Evolutionary conservation across 2,888 invertebrate species (phyloP).

Genomic region (Margaritifera margaritifera): DNA sequence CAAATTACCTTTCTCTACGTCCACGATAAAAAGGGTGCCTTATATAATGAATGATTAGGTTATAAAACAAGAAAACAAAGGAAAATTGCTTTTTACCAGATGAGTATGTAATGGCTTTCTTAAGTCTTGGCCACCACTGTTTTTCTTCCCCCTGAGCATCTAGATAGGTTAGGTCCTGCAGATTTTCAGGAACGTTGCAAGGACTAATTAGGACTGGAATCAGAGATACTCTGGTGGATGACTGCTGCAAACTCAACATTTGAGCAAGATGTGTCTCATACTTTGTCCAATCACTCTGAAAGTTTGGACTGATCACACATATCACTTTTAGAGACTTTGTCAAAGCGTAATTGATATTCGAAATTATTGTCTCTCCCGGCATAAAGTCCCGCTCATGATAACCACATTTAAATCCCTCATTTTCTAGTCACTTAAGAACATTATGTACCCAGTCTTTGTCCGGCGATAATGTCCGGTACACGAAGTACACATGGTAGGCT

Average conservation of each 20-base stretch:
- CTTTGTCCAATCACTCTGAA: conserved; percentile 15
- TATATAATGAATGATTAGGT: too few species aligned
- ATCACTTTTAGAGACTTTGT: conserved; percentile 12
- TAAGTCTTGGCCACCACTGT: conserved; percentile 8
- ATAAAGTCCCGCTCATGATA: conserved; percentile 22
- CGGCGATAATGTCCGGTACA: conserved; percentile 7
- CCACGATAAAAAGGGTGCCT: too few species aligned
- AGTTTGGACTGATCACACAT: conserved; percentile 10
- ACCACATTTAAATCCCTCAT: conserved; percentile 9
- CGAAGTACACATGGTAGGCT: conserved; percentile 14
- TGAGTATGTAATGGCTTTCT: conserved; percentile 1
- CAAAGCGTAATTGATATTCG: conserved; percentile 9
- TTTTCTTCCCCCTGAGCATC: conserved; percentile 3
- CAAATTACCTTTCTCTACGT: too few species aligned
- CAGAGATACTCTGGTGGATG: conserved; percentile 1
- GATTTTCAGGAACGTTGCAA: conserved; percentile 10
- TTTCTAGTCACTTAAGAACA: conserved; percentile 5
- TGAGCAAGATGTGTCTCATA: conserved; percentile 16
- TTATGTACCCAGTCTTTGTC: conserved; percentile 20
- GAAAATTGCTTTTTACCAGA: too few species aligned
- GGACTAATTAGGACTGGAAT: conserved; percentile 11
- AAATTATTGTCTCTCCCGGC: conserved; percentile 4
- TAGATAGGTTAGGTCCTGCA: conserved; percentile 11
- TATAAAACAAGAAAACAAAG: too few species aligned
- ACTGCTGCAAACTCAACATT: conserved; percentile 1